phyloP scores from a whole-genome alignment of 2,797 vertebrate genomes.

The Macropus fuliginosus region DNA sequence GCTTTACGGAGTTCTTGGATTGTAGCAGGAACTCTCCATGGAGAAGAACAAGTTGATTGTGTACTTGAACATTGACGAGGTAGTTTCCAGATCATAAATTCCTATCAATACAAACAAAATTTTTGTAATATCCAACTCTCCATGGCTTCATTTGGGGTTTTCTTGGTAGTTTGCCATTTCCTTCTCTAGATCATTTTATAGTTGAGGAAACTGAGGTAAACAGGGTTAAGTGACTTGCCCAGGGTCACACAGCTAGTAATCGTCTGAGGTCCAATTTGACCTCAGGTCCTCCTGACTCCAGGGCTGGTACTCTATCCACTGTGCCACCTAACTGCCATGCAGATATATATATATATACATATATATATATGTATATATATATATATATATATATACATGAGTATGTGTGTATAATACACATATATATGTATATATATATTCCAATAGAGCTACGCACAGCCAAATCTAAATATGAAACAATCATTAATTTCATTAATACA shows the following conservation, averaged over 20 bases:
- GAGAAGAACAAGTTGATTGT: constrained; percentile 61
- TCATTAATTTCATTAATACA: not conserved
- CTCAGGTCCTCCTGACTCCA: not conserved
- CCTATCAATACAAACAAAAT: constrained; percentile 73
- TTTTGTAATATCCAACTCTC: not conserved
- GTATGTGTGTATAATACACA: not conserved
- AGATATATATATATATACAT: too few species aligned
- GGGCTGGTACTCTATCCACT: too few species aligned
- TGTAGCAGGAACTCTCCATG: constrained; percentile 76
- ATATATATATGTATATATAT: too few species aligned
- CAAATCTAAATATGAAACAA: not conserved
- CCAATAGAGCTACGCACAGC: not conserved
- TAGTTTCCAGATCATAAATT: constrained; percentile 85
- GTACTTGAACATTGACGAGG: constrained; percentile 72
- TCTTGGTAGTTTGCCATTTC: not conserved
- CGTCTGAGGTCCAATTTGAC: not conserved
- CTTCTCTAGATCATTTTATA: not conserved
- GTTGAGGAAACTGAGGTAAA: not conserved
- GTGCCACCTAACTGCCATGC: too few species aligned
- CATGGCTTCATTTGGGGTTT: not conserved
- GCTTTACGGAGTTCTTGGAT: constrained; percentile 80
- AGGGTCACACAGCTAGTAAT: not conserved
- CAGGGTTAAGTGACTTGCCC: too few species aligned
- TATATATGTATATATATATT: not conserved
- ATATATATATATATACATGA: too few species aligned